Percentiles rank a stretch among this genome's conserved stretches.
These are phyloP conservation scores for Garra rufa DNA, from an alignment of 2,113 vertebrate genomes.

Conservation along the genomic window DNA sequence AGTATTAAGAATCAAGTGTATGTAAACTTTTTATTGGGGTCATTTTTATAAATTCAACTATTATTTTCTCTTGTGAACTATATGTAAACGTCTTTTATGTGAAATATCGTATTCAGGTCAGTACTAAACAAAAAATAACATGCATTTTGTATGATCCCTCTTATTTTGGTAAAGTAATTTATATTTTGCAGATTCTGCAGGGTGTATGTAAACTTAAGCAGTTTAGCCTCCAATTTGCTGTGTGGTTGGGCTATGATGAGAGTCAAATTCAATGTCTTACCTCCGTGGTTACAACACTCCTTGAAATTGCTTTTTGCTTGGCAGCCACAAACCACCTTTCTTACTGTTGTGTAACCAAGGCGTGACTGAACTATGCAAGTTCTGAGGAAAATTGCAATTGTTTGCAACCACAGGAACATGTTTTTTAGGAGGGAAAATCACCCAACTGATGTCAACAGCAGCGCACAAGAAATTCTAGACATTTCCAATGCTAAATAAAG, in stretches of 20 bases:
- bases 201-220: no score
- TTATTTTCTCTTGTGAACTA: no score
- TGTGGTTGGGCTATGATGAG: neutral
- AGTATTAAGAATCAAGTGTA: no score
- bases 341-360: neutral
- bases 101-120: no score
- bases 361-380: conserved; percentile 13
- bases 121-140: no score
- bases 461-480: neutral
- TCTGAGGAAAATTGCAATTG: neutral
- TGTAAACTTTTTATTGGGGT: no score
- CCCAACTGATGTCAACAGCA: neutral
- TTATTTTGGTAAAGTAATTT: no score
- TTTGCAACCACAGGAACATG: neutral
- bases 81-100: no score
- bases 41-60: no score
- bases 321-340: neutral
- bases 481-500: neutral
- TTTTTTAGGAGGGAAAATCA: neutral
- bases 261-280: neutral
- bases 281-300: conserved; percentile 3
- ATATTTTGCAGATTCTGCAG: no score
- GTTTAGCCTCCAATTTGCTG: neutral
- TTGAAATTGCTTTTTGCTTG: conserved; percentile 9
- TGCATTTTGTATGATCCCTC: no score